Evolutionary conservation across 2,888 invertebrate species (phyloP).

Genomic region (Cyrtodaria siliqua): DNA sequence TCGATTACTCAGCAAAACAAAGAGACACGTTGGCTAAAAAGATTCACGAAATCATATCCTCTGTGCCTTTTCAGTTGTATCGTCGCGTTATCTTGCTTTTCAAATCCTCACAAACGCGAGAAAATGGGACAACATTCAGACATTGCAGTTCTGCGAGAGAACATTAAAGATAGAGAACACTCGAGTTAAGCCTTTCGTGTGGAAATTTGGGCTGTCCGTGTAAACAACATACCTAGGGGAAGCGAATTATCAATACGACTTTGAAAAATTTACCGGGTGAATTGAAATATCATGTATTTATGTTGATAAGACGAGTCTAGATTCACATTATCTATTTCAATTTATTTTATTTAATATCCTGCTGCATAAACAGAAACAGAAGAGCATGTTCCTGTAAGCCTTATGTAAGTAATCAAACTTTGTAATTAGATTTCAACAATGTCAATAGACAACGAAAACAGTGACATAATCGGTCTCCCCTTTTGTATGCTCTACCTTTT

Average conservation of each 20-base stretch:
- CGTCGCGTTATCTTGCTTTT: conserved; percentile 26
- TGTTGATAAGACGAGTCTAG: conserved; percentile 31
- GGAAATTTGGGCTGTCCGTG: conserved; percentile 51
- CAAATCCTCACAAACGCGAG: conserved; percentile 41
- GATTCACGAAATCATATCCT: too few relatives aligned
- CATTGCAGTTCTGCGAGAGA: conserved; percentile 17
- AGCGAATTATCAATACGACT: conserved; percentile 33
- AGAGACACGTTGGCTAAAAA: too few relatives aligned
- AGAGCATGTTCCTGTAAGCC: too few relatives aligned
- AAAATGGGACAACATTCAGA: conserved; percentile 43
- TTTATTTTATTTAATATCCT: too few relatives aligned
- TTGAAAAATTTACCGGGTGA: conserved; percentile 38
- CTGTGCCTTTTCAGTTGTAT: conserved; percentile 15
- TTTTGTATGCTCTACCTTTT: too few relatives aligned
- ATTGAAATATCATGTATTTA: conserved; percentile 54
- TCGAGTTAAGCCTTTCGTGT: conserved; percentile 61
- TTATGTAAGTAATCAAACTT: too few relatives aligned
- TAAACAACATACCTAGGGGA: conserved; percentile 64
- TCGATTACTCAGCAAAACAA: background rate
- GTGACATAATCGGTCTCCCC: too few relatives aligned
- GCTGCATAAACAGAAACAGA: too few relatives aligned
- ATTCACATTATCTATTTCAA: too few relatives aligned
- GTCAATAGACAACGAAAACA: too few relatives aligned
- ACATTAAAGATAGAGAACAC: conserved; percentile 51
- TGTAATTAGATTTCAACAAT: too few relatives aligned